phyloP scores from a whole-genome alignment of 1,140 invertebrate species.

The Euura lappo region DNA sequence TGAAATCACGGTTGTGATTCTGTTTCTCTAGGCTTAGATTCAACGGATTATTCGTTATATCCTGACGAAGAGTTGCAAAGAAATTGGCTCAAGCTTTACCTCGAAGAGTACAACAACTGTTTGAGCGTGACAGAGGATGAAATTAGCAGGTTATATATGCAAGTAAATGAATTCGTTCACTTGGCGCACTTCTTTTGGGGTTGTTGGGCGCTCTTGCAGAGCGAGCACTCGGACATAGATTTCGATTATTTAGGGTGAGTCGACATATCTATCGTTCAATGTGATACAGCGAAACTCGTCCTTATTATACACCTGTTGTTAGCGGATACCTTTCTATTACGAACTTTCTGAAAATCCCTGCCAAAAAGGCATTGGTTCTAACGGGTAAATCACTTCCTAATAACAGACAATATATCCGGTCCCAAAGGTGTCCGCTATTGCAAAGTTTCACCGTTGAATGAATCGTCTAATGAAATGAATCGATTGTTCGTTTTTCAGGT shows the following conservation, averaged over 20 bases:
- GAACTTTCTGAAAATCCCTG: no score
- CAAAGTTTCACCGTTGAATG: no score
- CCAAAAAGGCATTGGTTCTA: no score
- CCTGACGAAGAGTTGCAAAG: slow-evolving; percentile 82
- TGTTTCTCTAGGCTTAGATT: slow-evolving; percentile 68
- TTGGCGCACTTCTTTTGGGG: slow-evolving; percentile 92
- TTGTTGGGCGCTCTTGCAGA: slow-evolving; percentile 91
- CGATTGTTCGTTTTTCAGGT: slow-evolving; percentile 55
- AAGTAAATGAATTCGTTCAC: slow-evolving; percentile 82
- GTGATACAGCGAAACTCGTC: neutral
- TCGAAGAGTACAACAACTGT: slow-evolving; percentile 67
- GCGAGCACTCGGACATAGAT: slow-evolving; percentile 87
- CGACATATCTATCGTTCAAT: slow-evolving; percentile 17
- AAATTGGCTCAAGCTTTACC: slow-evolving; percentile 81
- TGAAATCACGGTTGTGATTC: slow-evolving; percentile 7
- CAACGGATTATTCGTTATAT: slow-evolving; percentile 79
- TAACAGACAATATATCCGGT: no score
- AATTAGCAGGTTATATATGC: slow-evolving; percentile 74
- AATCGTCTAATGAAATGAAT: no score
- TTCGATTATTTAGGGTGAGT: slow-evolving; percentile 93
- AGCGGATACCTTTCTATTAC: slow-evolving; percentile 3
- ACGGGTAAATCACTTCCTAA: neutral
- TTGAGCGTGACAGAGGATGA: slow-evolving; percentile 62
- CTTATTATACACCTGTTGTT: slow-evolving; percentile 2
- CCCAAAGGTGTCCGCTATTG: no score